Conservation (phyloP, 2,113 vertebrate genomes). For the Phrynocephalus versicolor region DNA sequence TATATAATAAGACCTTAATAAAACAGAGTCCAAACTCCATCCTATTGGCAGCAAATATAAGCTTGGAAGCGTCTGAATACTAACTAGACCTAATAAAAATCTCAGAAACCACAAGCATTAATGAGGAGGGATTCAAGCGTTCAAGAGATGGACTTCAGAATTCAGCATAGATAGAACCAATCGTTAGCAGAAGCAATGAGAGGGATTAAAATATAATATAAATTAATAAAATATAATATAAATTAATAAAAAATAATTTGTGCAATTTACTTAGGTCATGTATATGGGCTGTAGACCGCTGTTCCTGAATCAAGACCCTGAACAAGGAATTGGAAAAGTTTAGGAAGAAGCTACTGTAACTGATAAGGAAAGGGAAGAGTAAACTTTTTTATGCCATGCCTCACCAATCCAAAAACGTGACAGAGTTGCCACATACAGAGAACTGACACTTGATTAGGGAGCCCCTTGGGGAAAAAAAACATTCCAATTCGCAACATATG, state of each 20-base stretch:
- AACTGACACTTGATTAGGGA: no score
- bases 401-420: not conserved
- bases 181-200: not conserved
- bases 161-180: not conserved
- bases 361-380: not conserved
- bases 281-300: not conserved
- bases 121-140: not conserved
- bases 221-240: no score
- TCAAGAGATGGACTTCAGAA: not conserved
- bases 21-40: constrained; percentile 2
- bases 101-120: no score
- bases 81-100: no score
- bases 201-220: not conserved
- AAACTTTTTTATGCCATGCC: not conserved
- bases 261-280: no score
- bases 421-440: no score
- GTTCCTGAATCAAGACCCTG: not conserved
- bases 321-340: no score
- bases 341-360: not conserved
- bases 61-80: not conserved
- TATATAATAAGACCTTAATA: not conserved
- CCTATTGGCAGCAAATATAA: not conserved
- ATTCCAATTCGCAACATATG: no score
- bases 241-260: no score
- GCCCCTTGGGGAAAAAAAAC: no score